phyloP scores from a whole-genome alignment of 2,113 vertebrate species.

The Eonycteris spelaea region DNA sequence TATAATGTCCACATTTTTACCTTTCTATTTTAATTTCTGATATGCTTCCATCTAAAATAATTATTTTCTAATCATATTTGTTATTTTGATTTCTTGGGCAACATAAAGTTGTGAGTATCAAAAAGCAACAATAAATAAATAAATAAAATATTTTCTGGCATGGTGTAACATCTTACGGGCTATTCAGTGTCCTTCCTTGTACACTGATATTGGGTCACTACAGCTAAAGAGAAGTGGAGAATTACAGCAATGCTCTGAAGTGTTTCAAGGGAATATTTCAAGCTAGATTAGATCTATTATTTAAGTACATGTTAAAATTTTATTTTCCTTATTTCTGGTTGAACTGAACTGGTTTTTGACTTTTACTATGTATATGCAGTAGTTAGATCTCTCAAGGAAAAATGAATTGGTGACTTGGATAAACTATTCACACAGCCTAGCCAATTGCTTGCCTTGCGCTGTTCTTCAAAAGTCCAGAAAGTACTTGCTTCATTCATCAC shows the following conservation, averaged over 20 bases:
- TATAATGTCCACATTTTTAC: not conserved
- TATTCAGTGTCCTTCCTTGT: not conserved
- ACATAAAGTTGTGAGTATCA: not conserved
- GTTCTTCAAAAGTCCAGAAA: not conserved
- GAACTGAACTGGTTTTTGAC: not conserved
- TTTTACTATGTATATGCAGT: not conserved
- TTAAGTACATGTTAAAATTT: not conserved
- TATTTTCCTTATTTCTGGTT: conserved; percentile 12
- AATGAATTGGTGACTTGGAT: not conserved
- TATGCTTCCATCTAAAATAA: not conserved
- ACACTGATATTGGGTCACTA: not conserved
- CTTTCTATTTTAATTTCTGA: not conserved
- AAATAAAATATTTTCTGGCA: not conserved
- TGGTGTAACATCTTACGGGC: not conserved
- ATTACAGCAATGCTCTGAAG: not conserved
- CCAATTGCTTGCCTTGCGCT: not conserved
- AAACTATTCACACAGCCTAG: not conserved
- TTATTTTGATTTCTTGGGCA: not conserved
- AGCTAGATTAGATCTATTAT: not conserved
- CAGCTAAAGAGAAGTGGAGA: not conserved
- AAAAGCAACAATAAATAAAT: not conserved
- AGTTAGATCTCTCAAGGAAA: not conserved
- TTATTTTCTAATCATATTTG: not conserved
- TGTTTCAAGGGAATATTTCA: not conserved
- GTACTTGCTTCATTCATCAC: not conserved